Conservation (phyloP, 64 coral and sea anemone species). For the Montipora efflorescens region DNA sequence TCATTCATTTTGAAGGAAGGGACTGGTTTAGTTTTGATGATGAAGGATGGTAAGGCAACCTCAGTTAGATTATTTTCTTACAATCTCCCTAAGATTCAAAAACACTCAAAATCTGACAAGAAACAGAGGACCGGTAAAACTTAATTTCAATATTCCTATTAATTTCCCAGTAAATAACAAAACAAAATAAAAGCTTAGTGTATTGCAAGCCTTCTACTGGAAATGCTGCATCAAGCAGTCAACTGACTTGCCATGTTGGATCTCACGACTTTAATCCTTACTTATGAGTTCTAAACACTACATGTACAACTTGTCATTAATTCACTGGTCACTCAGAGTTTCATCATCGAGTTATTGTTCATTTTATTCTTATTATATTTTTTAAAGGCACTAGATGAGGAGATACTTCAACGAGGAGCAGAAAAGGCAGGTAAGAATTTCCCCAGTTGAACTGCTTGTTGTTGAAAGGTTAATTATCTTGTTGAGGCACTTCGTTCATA, state of each 20-base stretch:
- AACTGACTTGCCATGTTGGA: background rate
- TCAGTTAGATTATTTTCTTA: background rate
- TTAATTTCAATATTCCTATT: conserved; percentile 1
- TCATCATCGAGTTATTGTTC: background rate
- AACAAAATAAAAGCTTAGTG: background rate
- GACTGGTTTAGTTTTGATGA: background rate
- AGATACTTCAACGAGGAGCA: background rate
- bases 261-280: background rate
- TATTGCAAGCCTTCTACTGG: background rate
- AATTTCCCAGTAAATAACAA: background rate
- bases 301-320: background rate
- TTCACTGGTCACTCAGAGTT: background rate
- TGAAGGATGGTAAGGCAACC: background rate
- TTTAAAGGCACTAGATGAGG: background rate
- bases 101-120: background rate
- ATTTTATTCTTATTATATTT: background rate
- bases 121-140: background rate
- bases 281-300: background rate
- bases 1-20: background rate
- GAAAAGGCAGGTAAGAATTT: background rate
- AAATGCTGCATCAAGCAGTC: background rate
- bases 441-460: background rate
- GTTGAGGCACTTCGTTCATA: background rate
- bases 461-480: background rate
- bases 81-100: background rate